A percentile compares a stretch with the other conserved stretches of the same genome.
Conservation (phyloP, 2,888 invertebrate species). For the Microchrysa polita region DNA sequence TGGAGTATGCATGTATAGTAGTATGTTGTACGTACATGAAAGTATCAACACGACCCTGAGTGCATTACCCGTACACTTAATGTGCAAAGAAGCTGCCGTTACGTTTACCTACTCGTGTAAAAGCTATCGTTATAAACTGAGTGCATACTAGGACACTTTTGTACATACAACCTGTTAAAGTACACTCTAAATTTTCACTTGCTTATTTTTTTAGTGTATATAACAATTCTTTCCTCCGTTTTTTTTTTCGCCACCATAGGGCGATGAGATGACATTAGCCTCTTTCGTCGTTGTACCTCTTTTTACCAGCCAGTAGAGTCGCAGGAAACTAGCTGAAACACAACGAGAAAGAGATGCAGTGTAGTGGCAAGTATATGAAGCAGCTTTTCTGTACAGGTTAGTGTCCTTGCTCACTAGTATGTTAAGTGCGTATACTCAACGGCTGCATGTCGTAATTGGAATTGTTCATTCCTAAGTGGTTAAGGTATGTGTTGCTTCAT, state of each 20-base stretch:
- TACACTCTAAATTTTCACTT: constrained; percentile 29
- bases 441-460: constrained; percentile 16
- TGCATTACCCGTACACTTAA: constrained; percentile 31
- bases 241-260: too few species aligned
- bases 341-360: background rate
- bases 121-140: background rate
- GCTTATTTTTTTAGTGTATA: constrained; percentile 10
- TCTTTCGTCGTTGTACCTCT: background rate
- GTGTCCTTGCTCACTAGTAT: constrained; percentile 30
- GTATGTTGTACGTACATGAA: too few species aligned
- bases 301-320: too few species aligned
- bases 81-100: constrained; percentile 9
- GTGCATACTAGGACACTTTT: background rate
- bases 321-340: background rate
- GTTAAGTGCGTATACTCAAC: constrained; percentile 20
- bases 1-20: too few species aligned
- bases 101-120: background rate
- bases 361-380: constrained; percentile 7
- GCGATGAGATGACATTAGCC: constrained; percentile 11
- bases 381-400: constrained; percentile 13
- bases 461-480: constrained; percentile 6
- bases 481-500: constrained; percentile 4
- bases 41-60: constrained; percentile 24
- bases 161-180: constrained; percentile 4
- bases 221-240: too few species aligned